These are phyloP conservation scores for Regulus satrapa DNA, from an alignment of 2,113 vertebrate genomes.

Conservation along the genomic window DNA sequence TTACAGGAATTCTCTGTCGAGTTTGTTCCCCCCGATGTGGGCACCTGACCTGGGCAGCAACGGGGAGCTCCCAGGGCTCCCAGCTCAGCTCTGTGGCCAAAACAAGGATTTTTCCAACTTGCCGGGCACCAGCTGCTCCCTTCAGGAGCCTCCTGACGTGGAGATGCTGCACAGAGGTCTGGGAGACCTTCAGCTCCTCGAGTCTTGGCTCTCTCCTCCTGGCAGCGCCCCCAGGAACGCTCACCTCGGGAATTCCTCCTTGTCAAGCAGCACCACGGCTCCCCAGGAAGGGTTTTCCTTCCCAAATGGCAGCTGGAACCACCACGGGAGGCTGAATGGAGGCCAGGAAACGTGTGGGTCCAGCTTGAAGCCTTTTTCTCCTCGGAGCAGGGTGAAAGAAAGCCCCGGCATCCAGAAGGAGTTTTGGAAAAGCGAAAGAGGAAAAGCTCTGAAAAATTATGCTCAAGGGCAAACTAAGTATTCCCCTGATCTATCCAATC, in stretches of 20 bases:
- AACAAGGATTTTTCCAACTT: background rate
- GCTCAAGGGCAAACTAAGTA: background rate
- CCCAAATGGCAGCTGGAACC: background rate
- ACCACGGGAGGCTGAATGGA: background rate
- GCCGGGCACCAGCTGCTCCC: background rate
- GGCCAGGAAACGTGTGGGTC: background rate
- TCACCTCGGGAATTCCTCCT: background rate
- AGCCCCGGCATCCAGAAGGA: background rate
- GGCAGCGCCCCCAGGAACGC: background rate
- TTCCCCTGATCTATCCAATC: background rate
- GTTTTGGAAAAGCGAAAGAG: conserved; percentile 13
- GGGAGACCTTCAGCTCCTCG: conserved; percentile 45
- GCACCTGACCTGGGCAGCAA: conserved; percentile 2
- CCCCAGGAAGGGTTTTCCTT: background rate
- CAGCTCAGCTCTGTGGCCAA: background rate
- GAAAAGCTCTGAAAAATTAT: background rate
- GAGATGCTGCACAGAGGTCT: conserved; percentile 45
- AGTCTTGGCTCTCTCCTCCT: conserved; percentile 48
- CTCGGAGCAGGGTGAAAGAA: background rate
- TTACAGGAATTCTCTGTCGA: conserved; percentile 66
- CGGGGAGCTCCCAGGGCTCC: background rate
- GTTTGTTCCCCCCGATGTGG: conserved; percentile 65
- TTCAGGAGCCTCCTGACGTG: background rate
- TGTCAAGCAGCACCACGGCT: background rate
- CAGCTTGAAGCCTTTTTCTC: background rate